Evolutionary conservation across 2,888 invertebrate species (phyloP), one percentile per base, ranked within the genome.

Genomic region (Thelaira solivaga): DNA sequence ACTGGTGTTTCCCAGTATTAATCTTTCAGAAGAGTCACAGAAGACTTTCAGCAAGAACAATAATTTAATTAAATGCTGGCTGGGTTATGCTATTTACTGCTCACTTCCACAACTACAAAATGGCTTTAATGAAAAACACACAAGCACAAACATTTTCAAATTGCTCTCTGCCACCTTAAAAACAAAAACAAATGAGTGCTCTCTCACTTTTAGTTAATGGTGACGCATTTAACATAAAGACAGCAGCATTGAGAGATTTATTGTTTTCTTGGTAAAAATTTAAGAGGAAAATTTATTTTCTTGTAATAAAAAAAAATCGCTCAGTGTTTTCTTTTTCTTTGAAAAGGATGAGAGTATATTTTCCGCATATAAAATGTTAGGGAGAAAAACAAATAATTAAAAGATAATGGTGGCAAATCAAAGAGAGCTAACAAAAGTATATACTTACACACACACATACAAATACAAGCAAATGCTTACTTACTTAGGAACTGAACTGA

Each of bases 221-320:
- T 72, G 72, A 67, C 69, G 68, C 69, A 78, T 69, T 64, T 51
- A 41, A 45, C 41, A 59, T 18, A 22, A 1, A 22, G 31, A 7
- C 31, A 59, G 26, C 26, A 20, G 8, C 6, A 31, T 31, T n/a
- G n/a, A n/a, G n/a, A n/a, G n/a, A n/a, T n/a, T n/a, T n/a, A n/a
- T n/a, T n/a, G n/a, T n/a, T n/a, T n/a, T n/a, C n/a, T n/a, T n/a
- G n/a, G n/a, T n/a, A n/a, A n/a, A n/a, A n/a, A n/a, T 29, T 41
- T 13, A 2, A 51, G 45, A 64, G 55, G 47, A 72, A 72, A 64
- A 64, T 71, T 45, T 45, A 20, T 26, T 53, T 20, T 20, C 4
- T n/a, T 24, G 3, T 6, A 67, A 59, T 43, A 51, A 51, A 67
- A 51, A 51, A 67, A 61, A 67, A 36, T 67, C 51, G 45, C 45